Evolutionary conservation across 2,888 invertebrate genomes (phyloP).

Genomic region (Nomada ferruginata): DNA sequence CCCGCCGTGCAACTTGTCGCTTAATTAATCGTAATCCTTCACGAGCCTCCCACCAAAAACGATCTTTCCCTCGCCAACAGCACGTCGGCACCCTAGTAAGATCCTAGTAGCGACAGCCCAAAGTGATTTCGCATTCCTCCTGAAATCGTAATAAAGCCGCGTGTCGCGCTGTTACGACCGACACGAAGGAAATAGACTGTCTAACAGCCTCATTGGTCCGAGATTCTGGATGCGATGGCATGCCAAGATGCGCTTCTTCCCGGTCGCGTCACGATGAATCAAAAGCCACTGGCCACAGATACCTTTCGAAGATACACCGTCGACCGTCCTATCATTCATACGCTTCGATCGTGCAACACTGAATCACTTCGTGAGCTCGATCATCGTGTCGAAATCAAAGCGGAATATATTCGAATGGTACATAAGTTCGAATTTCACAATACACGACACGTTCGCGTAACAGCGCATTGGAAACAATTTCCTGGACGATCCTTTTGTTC

Average conservation of each 20-base stretch:
- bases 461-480: not conserved
- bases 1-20: too few species aligned
- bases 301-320: slow-evolving; percentile 3
- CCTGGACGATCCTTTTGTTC: not conserved
- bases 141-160: slow-evolving; percentile 43
- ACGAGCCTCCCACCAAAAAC: not conserved
- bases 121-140: slow-evolving; percentile 49
- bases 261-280: slow-evolving; percentile 47
- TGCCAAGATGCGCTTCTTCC: slow-evolving; percentile 36
- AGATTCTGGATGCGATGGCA: slow-evolving; percentile 26
- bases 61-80: slow-evolving; percentile 8
- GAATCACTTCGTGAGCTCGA: slow-evolving; percentile 20
- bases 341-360: slow-evolving; percentile 10
- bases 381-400: slow-evolving; percentile 6
- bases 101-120: not conserved
- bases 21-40: too few species aligned
- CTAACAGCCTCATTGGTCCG: slow-evolving; percentile 35
- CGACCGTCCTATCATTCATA: not conserved
- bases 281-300: slow-evolving; percentile 41
- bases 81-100: not conserved
- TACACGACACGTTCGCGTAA: not conserved
- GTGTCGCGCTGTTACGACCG: slow-evolving; percentile 39
- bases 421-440: slow-evolving; percentile 17
- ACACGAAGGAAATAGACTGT: slow-evolving; percentile 47
- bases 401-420: slow-evolving; percentile 18